Percentiles rank a stretch among this genome's conserved stretches.
Evolutionary conservation across 2,888 invertebrate genomes (phyloP).

Genomic region (Heliconius hortense): DNA sequence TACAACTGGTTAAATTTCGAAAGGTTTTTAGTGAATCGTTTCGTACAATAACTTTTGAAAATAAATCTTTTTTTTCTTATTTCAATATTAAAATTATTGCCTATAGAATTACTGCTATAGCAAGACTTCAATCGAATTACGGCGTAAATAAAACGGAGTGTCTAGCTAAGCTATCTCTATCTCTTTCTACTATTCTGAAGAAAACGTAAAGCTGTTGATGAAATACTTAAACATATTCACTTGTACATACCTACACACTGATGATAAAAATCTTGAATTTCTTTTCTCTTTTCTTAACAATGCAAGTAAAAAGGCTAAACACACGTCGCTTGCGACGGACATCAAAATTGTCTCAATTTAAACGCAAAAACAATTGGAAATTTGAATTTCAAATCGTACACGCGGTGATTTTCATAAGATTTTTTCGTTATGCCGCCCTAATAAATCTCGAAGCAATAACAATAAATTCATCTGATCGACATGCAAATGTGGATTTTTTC

Average conservation of each 20-base stretch:
- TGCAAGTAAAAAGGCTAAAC: slow-evolving; percentile 34
- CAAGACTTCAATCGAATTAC: background rate
- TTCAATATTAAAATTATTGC: background rate
- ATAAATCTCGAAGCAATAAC: slow-evolving; percentile 80
- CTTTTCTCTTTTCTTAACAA: background rate
- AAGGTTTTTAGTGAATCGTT: too few relatives aligned
- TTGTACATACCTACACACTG: background rate
- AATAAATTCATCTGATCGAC: slow-evolving; percentile 82
- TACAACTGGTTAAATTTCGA: too few relatives aligned
- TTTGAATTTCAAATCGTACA: slow-evolving; percentile 78
- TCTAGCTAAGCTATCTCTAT: background rate
- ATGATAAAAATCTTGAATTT: background rate
- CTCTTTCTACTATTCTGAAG: background rate
- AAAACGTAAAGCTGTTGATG: background rate
- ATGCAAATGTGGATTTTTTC: slow-evolving; percentile 80
- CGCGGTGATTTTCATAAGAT: slow-evolving; percentile 73
- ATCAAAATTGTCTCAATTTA: slow-evolving; percentile 81
- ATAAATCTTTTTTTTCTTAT: background rate
- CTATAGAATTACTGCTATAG: too few relatives aligned
- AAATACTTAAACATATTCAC: background rate
- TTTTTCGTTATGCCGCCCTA: slow-evolving; percentile 73
- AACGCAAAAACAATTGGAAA: slow-evolving; percentile 72
- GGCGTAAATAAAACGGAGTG: background rate
- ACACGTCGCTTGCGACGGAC: slow-evolving; percentile 67
- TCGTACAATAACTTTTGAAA: too few relatives aligned